phyloP scores from a whole-genome alignment of 2,888 invertebrate species.

The Tachina fera region DNA sequence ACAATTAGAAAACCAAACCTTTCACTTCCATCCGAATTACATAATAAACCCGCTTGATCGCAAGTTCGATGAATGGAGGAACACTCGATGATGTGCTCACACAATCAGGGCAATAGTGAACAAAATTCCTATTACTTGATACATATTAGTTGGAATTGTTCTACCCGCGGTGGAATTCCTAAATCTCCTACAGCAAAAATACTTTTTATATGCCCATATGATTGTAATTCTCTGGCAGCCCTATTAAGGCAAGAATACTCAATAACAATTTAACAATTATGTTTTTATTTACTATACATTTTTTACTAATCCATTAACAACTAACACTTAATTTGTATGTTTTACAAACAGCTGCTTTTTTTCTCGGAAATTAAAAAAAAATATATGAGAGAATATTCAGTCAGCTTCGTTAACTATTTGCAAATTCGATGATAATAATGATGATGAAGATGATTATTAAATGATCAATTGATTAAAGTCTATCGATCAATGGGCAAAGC shows the following conservation, averaged over 20 bases:
- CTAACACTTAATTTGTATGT: slow-evolving; percentile 16
- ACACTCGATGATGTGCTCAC: too few species aligned
- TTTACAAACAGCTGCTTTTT: slow-evolving; percentile 51
- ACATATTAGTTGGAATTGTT: too few species aligned
- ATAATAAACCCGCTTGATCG: too few species aligned
- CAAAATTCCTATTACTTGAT: too few species aligned
- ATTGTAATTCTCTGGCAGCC: slow-evolving; percentile 27
- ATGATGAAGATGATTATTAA: background rate
- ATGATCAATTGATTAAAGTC: slow-evolving; percentile 58
- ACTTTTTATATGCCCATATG: background rate
- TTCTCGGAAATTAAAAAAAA: slow-evolving; percentile 5
- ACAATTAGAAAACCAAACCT: too few species aligned
- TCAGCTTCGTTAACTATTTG: slow-evolving; percentile 24
- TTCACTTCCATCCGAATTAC: too few species aligned
- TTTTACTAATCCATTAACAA: slow-evolving; percentile 25
- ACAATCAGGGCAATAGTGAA: too few species aligned
- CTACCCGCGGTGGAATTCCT: too few species aligned
- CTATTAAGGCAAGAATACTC: background rate
- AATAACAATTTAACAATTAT: background rate
- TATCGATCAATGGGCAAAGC: slow-evolving; percentile 56
- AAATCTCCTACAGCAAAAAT: background rate
- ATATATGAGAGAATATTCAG: slow-evolving; percentile 43
- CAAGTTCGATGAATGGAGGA: too few species aligned
- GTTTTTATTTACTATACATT: slow-evolving; percentile 35
- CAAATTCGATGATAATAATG: slow-evolving; percentile 17